These are phyloP conservation scores for Antennarius maculatus DNA, from an alignment of 2,797 vertebrate genomes.

Conservation along the genomic window DNA sequence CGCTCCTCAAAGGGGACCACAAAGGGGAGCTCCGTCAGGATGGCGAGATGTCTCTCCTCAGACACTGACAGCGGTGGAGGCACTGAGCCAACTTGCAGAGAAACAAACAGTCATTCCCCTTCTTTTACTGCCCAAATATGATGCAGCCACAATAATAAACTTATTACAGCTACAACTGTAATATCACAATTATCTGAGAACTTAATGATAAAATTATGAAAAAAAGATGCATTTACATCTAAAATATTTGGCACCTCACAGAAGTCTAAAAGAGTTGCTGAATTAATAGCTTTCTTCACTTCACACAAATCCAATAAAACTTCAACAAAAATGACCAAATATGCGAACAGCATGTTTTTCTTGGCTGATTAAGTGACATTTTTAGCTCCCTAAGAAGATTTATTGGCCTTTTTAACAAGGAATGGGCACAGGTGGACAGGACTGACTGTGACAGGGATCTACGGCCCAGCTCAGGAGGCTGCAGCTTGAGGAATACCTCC, in stretches of 20 bases:
- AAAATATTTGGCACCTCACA: too few species aligned
- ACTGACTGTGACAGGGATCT: not conserved
- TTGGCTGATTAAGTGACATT: not conserved
- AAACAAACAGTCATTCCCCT: slow-evolving; percentile 13
- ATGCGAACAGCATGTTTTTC: not conserved
- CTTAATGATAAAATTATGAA: too few species aligned
- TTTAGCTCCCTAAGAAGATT: not conserved
- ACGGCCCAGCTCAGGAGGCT: not conserved
- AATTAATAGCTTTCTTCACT: too few species aligned
- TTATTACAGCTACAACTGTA: too few species aligned
- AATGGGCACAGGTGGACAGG: not conserved
- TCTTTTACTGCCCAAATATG: not conserved
- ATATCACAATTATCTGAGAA: too few species aligned
- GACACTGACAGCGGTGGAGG: slow-evolving; percentile 95
- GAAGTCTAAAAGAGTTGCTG: too few species aligned
- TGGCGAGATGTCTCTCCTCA: slow-evolving; percentile 95
- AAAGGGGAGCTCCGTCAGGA: slow-evolving; percentile 97
- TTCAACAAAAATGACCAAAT: not conserved
- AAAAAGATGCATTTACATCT: too few species aligned
- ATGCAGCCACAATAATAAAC: not conserved
- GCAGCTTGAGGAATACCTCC: not conserved
- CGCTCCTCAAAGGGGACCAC: slow-evolving; percentile 98
- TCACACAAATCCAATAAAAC: too few species aligned
- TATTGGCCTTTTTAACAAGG: not conserved
- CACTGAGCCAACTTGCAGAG: slow-evolving; percentile 90